phyloP scores from a whole-genome alignment of 2,888 invertebrate genomes.

The Drosophila percnosoma region DNA sequence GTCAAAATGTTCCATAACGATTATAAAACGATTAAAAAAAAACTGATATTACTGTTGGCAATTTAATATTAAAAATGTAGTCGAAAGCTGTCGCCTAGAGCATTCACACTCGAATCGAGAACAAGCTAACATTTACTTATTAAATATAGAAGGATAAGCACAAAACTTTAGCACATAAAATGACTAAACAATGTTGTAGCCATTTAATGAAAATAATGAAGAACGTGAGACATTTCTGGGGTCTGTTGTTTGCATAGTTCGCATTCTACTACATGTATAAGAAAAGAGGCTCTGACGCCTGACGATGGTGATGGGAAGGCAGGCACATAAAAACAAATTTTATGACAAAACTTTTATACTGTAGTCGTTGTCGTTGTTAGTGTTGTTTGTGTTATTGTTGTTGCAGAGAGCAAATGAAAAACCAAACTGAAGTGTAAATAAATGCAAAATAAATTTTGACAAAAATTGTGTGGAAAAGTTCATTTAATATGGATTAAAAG shows the following conservation, averaged over 20 bases:
- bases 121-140: constrained; percentile 36
- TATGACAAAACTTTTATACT: constrained; percentile 66
- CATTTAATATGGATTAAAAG: constrained; percentile 78
- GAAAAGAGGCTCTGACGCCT: constrained; percentile 29
- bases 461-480: constrained; percentile 70
- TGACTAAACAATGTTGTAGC: constrained; percentile 56
- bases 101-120: constrained; percentile 7
- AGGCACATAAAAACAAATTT: constrained; percentile 68
- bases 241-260: constrained; percentile 43
- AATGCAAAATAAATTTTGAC: constrained; percentile 69
- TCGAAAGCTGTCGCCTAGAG: background rate
- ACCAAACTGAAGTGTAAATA: constrained; percentile 69
- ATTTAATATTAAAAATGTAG: background rate
- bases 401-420: constrained; percentile 40
- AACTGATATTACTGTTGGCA: background rate
- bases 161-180: constrained; percentile 57
- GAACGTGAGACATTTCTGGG: constrained; percentile 62
- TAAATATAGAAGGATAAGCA: constrained; percentile 33
- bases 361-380: constrained; percentile 18
- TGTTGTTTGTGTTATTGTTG: constrained; percentile 19
- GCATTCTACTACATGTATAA: constrained; percentile 27
- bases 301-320: constrained; percentile 9
- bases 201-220: constrained; percentile 70
- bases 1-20: background rate
- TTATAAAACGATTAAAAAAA: background rate